Percentiles rank a stretch among this genome's conserved stretches.
phyloP scores from a whole-genome alignment of 2,888 invertebrate species.

The Scrobipalpa atriplicella region DNA sequence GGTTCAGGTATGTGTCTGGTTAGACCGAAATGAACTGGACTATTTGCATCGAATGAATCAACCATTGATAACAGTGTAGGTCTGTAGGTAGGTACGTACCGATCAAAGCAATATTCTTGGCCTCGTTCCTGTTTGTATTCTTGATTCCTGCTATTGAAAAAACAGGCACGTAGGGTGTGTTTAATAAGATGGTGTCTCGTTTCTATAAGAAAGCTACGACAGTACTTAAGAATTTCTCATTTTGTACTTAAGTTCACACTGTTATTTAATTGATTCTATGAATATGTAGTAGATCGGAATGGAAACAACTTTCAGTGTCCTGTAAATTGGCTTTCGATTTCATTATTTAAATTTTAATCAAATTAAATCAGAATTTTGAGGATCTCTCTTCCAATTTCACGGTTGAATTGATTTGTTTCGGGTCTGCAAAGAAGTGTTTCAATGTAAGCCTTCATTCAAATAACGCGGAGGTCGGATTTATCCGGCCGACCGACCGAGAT shows the following conservation, averaged over 20 bases:
- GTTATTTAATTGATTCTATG: not conserved
- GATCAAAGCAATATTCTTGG: not conserved
- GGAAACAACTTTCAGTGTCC: slow-evolving; percentile 47
- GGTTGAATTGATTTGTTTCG: slow-evolving; percentile 75
- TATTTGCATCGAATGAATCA: not conserved
- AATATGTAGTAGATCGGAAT: slow-evolving; percentile 32
- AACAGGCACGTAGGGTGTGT: not conserved
- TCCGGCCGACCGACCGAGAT: slow-evolving; percentile 56
- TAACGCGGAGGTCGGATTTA: slow-evolving; percentile 69
- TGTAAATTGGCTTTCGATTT: slow-evolving; percentile 59
- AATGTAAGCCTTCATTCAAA: slow-evolving; percentile 72
- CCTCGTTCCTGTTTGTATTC: not conserved
- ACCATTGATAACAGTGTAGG: not conserved
- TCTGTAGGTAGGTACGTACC: not conserved
- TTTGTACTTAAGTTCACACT: not conserved
- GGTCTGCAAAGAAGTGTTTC: slow-evolving; percentile 71
- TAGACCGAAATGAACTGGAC: not conserved
- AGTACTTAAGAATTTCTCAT: not conserved
- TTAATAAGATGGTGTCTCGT: not conserved
- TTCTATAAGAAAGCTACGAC: no score
- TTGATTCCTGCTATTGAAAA: not conserved
- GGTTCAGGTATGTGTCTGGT: not conserved
- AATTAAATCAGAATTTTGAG: slow-evolving; percentile 73
- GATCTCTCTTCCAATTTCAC: slow-evolving; percentile 73
- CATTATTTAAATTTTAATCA: slow-evolving; percentile 74